These are phyloP conservation scores for Apantesis nais DNA, from an alignment of 2,888 invertebrate genomes.

Conservation along the genomic window DNA sequence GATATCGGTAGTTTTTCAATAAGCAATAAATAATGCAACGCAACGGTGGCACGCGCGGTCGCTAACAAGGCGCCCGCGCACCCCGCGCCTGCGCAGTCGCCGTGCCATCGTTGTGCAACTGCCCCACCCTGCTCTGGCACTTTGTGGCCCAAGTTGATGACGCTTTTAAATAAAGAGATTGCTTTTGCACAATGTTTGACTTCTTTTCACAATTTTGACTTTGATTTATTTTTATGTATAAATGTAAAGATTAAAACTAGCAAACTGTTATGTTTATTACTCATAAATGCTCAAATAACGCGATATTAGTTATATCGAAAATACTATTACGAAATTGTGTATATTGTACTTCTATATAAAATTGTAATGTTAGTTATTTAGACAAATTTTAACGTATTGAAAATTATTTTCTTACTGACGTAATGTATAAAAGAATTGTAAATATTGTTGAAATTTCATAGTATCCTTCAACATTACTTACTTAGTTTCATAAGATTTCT, in stretches of 20 bases:
- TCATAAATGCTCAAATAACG: not conserved
- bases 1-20: conserved; percentile 81
- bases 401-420: not conserved
- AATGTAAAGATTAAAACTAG: not conserved
- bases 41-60: conserved; percentile 76
- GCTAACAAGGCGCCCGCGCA: conserved; percentile 75
- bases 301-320: too few relatives aligned
- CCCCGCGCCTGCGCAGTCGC: conserved; percentile 46
- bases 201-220: not conserved
- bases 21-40: conserved; percentile 84
- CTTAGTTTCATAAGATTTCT: not conserved
- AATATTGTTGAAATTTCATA: not conserved
- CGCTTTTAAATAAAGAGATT: conserved; percentile 9
- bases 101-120: conserved; percentile 82
- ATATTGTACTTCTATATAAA: not conserved
- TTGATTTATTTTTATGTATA: not conserved
- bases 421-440: too few relatives aligned
- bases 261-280: not conserved
- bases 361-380: too few relatives aligned
- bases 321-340: too few relatives aligned
- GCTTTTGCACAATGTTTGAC: not conserved
- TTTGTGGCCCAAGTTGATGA: conserved; percentile 54
- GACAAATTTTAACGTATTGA: too few relatives aligned
- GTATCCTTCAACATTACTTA: not conserved
- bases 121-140: conserved; percentile 79